Evolutionary conservation across 1,140 invertebrate species (phyloP).

Genomic region (Drosophila bocqueti): DNA sequence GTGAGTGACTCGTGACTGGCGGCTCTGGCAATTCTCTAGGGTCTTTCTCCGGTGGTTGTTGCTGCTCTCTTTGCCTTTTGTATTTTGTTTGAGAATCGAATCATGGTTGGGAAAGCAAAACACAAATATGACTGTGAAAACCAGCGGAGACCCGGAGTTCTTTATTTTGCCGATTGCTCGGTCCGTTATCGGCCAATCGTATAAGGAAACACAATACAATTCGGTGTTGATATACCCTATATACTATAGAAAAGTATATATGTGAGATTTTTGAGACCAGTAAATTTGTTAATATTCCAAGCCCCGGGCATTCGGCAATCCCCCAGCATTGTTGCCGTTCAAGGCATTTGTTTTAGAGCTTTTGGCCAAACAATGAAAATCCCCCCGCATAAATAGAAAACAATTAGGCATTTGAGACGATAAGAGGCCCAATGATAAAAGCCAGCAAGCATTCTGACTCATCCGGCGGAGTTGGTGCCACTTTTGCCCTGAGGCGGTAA

Average conservation of each 20-base stretch:
- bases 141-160: slow-evolving; percentile 13
- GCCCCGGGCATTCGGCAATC: slow-evolving; percentile 3
- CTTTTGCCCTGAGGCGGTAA: slow-evolving; percentile 30
- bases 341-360: slow-evolving; percentile 49
- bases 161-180: slow-evolving; percentile 46
- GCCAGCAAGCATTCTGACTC: slow-evolving; percentile 49
- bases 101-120: slow-evolving; percentile 35
- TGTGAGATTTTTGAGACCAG: slow-evolving; percentile 25
- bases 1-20: slow-evolving; percentile 73
- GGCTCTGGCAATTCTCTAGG: slow-evolving; percentile 26
- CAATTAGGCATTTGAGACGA: slow-evolving; percentile 72
- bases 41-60: slow-evolving; percentile 17
- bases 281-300: slow-evolving; percentile 24
- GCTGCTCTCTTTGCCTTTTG: neutral
- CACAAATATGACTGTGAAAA: slow-evolving; percentile 22
- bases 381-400: slow-evolving; percentile 78
- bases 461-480: slow-evolving; percentile 41
- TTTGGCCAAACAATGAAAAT: slow-evolving; percentile 70
- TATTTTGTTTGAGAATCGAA: slow-evolving; percentile 22
- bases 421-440: slow-evolving; percentile 72
- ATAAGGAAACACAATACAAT: slow-evolving; percentile 40
- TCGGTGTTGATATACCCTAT: slow-evolving; percentile 21
- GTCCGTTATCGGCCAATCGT: slow-evolving; percentile 47
- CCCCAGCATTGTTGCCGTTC: slow-evolving; percentile 25
- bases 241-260: slow-evolving; percentile 12